Percentiles rank a stretch among this genome's conserved stretches.
These are phyloP conservation scores for Pemphigus obesinymphae DNA, from an alignment of 1,140 invertebrate species.

Conservation along the genomic window DNA sequence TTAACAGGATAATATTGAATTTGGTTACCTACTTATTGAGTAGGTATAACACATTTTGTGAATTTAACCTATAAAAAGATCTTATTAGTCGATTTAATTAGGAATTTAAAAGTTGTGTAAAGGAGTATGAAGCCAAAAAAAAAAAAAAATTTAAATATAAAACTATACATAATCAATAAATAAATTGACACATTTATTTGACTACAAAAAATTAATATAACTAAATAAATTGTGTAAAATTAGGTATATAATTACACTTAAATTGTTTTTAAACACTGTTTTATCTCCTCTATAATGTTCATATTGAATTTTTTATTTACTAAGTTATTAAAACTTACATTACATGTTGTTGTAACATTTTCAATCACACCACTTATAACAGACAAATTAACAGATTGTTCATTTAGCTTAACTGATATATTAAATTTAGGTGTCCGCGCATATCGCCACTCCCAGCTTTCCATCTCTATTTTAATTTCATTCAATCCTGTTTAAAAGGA, in stretches of 20 bases:
- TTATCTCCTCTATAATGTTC: slow-evolving; percentile 12
- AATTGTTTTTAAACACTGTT: not conserved
- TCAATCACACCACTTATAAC: slow-evolving; percentile 35
- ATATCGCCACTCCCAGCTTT: slow-evolving; percentile 81
- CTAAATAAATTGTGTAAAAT: not conserved
- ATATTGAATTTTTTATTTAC: slow-evolving; percentile 12
- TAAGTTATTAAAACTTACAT: not conserved
- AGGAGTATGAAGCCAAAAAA: not conserved
- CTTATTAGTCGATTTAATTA: not conserved
- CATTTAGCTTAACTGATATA: slow-evolving; percentile 51
- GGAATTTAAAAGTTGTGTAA: not conserved
- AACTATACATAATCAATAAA: not conserved
- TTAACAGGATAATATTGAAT: too few relatives aligned
- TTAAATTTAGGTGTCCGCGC: slow-evolving; percentile 83
- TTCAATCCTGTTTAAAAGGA: slow-evolving; percentile 58
- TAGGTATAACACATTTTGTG: not conserved
- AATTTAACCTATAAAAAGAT: not conserved
- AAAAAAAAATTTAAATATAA: not conserved
- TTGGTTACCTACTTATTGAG: not conserved
- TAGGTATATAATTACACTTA: not conserved
- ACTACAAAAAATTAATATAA: not conserved
- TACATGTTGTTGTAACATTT: not conserved
- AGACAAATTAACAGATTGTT: not conserved
- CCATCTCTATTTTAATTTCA: slow-evolving; percentile 60
- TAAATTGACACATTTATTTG: not conserved